Evolutionary conservation across 2,113 vertebrate species (phyloP).

Genomic region (Grantiella picta): DNA sequence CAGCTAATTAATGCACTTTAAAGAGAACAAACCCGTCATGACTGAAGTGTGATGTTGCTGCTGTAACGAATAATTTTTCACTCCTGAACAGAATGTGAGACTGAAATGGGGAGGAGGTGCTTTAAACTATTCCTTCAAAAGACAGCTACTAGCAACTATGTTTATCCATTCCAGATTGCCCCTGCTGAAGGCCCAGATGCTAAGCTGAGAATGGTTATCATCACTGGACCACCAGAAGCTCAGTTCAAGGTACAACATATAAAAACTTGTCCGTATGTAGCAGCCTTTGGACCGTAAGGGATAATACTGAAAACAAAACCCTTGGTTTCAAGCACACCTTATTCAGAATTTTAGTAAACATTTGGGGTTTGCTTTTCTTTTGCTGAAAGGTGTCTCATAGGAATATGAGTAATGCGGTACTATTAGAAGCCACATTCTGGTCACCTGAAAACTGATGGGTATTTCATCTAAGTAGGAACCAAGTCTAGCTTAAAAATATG

Average conservation of each 20-base stretch:
- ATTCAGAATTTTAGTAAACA: neutral
- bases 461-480: neutral
- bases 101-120: neutral
- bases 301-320: neutral
- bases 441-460: neutral
- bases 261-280: neutral
- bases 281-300: neutral
- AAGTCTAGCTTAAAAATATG: neutral
- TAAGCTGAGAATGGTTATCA: slow-evolving; percentile 96
- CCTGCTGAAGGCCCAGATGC: slow-evolving; percentile 92
- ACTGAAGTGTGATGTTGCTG: slow-evolving; percentile 27
- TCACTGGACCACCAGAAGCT: slow-evolving; percentile 94
- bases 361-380: neutral
- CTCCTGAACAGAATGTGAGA: slow-evolving; percentile 53
- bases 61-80: slow-evolving; percentile 4
- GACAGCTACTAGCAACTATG: slow-evolving; percentile 23
- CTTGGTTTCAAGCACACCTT: neutral
- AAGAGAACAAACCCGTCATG: neutral
- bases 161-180: slow-evolving; percentile 84
- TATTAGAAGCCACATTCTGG: neutral
- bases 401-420: neutral
- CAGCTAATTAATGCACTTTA: slow-evolving; percentile 25
- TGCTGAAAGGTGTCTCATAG: neutral
- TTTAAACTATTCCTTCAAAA: slow-evolving; percentile 34
- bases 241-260: slow-evolving; percentile 89